Conservation (phyloP, 2,113 vertebrate species). For the Platichthys stellatus region DNA sequence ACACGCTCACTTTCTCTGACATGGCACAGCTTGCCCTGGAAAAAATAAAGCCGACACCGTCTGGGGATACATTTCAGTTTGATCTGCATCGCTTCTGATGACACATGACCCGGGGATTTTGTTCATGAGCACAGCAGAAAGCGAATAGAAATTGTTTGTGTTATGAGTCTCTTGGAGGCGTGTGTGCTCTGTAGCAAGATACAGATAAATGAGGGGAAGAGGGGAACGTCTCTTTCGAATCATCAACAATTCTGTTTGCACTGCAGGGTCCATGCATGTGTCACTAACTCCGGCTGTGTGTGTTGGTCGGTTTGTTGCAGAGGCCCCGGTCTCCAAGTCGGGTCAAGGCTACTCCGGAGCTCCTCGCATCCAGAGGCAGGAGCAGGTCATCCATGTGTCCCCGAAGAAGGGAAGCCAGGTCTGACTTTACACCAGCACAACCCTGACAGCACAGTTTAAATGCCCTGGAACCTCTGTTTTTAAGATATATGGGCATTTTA, state of each 20-base stretch:
- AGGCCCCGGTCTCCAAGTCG: constrained; percentile 85
- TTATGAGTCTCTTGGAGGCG: constrained; percentile 16
- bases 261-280: constrained; percentile 27
- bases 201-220: constrained; percentile 25
- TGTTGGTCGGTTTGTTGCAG: constrained; percentile 74
- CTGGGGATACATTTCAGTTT: constrained; percentile 59
- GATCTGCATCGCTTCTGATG: constrained; percentile 51
- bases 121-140: constrained; percentile 22
- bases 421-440: constrained; percentile 58
- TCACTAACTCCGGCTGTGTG: constrained; percentile 24
- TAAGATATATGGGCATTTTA: too few species aligned
- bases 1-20: constrained; percentile 13
- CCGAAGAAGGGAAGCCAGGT: constrained; percentile 98
- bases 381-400: constrained; percentile 95
- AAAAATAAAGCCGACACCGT: constrained; percentile 50
- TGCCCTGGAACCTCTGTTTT: too few species aligned
- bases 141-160: constrained; percentile 29
- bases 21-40: constrained; percentile 56
- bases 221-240: constrained; percentile 22
- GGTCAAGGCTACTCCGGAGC: constrained; percentile 92
- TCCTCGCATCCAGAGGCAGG: constrained; percentile 94
- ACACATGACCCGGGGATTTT: constrained; percentile 39
- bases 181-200: constrained; percentile 27
- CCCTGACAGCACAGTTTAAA: neutral
- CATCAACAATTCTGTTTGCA: constrained; percentile 38